Evolutionary conservation across 1,140 invertebrate species (phyloP).

Genomic region (Pseudomyrmex concolor): DNA sequence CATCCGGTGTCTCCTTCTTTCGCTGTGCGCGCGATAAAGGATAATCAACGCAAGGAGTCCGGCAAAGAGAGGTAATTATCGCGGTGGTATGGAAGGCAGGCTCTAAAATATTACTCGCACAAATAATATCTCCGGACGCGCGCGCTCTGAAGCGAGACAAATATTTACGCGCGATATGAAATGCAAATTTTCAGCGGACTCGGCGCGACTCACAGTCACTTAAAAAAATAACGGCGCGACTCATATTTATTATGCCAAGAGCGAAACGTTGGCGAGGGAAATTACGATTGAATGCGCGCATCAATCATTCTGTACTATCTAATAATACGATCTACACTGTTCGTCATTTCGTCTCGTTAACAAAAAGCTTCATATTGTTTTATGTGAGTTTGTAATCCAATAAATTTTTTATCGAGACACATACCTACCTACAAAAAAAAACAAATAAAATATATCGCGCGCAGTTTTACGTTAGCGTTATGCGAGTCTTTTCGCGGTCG

Average conservation of each 20-base stretch:
- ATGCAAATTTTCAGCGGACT: slow-evolving; percentile 63
- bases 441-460: background rate
- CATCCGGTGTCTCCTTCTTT: background rate
- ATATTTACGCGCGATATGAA: slow-evolving; percentile 66
- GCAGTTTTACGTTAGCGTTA: background rate
- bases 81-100: slow-evolving; percentile 22
- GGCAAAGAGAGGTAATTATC: slow-evolving; percentile 16
- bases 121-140: slow-evolving; percentile 56
- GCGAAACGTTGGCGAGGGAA: background rate
- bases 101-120: slow-evolving; percentile 54
- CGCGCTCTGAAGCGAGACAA: slow-evolving; percentile 13
- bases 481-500: background rate
- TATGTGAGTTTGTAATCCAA: too few relatives aligned
- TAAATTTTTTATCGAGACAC: too few relatives aligned
- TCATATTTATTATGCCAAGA: slow-evolving; percentile 37
- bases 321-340: background rate
- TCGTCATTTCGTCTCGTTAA: background rate
- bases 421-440: background rate
- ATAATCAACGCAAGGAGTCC: slow-evolving; percentile 2
- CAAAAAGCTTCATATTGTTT: background rate
- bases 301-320: slow-evolving; percentile 25
- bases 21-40: background rate
- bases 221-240: slow-evolving; percentile 25
- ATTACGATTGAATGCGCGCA: slow-evolving; percentile 36
- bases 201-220: background rate